Base-by-base conservation (phyloP, 2,888 invertebrate genomes). In the Xanthorhoe designata region DNA sequence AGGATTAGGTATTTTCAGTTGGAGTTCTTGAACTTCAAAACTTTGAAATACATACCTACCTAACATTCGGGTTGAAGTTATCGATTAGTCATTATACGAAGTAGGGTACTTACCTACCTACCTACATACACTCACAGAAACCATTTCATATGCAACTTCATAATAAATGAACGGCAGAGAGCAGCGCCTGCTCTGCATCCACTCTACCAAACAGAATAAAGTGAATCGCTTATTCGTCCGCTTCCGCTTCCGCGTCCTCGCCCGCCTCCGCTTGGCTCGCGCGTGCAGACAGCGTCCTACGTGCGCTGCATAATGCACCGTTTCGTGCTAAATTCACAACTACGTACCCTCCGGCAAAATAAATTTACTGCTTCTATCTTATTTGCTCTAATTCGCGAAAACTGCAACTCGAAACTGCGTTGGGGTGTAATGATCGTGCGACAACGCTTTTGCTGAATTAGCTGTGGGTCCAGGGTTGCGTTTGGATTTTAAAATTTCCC, bases 241-340 rank as follows among this genome's bases (percentile, higher is more conserved):
- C 73, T 51, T 68, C 70, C 79, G 76, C 77, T 51, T 68, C 70
- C 79, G 76, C 77, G 61, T 65, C 76, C 76, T 76, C 78, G 70
- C 78, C 78, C 79, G 80, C 80, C 75, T 77, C 78, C 80, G 79
- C 79, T 75, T 52, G 75, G 75, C 77, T 75, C 77, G 77, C 80
- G 79, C 81, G 85, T 85, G 90, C 90, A 90, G 90, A 91, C 90
- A 90, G 86, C 82, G 82, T 71, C 73, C 81, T 91, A 92, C 92
- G 92, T 92, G 92, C 90, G 81, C 89, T 83, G 92, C 89, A 93
- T 93, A 93, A 89, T 91, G 89, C 90, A 87, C 82, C 79, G 78
- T 81, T 83, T 87, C 82, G 87, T 91, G 85, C 89, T 90, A 92
- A 91, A 92, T 92, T 92, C 90, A 90, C 92, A 89, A 90, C 90